Percentiles rank a stretch among this genome's conserved stretches.
Evolutionary conservation across 2,797 vertebrate genomes (phyloP).

Genomic region (Tapera naevia): DNA sequence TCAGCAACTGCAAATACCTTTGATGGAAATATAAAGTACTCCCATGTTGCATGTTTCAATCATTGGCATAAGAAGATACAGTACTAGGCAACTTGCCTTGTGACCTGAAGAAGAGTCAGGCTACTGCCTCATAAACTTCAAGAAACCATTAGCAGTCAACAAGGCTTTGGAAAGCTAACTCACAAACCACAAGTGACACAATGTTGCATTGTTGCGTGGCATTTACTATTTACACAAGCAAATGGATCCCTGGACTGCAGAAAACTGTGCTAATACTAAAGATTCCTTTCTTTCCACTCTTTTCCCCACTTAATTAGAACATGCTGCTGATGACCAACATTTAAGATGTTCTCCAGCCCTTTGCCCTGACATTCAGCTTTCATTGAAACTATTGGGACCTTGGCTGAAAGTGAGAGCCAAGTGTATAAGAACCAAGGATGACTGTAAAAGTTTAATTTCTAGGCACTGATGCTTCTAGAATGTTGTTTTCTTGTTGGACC

Average conservation of each 20-base stretch:
- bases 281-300: background rate
- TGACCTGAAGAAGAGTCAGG: background rate
- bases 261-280: background rate
- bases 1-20: background rate
- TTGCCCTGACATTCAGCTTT: background rate
- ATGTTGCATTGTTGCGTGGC: background rate
- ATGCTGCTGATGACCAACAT: background rate
- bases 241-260: background rate
- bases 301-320: background rate
- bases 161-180: background rate
- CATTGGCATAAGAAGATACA: accelerated
- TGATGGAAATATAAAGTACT: background rate
- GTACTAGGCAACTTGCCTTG: background rate
- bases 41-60: background rate
- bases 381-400: background rate
- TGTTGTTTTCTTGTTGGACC: background rate
- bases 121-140: background rate
- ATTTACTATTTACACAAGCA: background rate
- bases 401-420: background rate
- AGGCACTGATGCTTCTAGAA: background rate
- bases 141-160: background rate
- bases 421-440: background rate
- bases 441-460: background rate
- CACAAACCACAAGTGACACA: background rate
- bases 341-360: background rate